Percentiles rank a stretch among this genome's conserved stretches.
Evolutionary conservation across 1,140 invertebrate species (phyloP).

Genomic region (Mylabris phalerata): DNA sequence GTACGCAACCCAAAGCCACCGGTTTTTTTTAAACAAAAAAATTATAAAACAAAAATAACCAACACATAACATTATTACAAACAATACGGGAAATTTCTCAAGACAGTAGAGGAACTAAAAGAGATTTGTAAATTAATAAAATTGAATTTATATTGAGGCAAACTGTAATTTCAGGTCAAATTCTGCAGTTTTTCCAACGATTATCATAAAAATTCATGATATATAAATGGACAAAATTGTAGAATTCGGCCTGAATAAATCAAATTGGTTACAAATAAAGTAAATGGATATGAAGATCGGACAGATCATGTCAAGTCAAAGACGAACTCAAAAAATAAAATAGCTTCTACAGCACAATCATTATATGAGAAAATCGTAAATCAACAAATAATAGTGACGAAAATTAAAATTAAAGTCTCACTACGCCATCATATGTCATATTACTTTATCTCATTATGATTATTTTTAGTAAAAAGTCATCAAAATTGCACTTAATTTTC

Average conservation of each 20-base stretch:
- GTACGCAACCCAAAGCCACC: conserved; percentile 34
- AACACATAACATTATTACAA: conserved; percentile 21
- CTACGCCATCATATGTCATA: conserved; percentile 38
- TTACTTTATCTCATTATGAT: background rate
- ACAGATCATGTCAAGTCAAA: conserved; percentile 32
- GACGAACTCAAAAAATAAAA: conserved; percentile 26
- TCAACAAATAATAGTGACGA: background rate
- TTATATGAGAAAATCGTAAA: conserved; percentile 29
- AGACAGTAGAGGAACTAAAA: conserved; percentile 28
- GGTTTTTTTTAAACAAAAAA: conserved; percentile 9
- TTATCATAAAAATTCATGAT: too few relatives aligned
- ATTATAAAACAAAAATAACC: conserved; percentile 16
- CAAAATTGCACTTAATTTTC: conserved; percentile 34
- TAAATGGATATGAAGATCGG: conserved; percentile 35
- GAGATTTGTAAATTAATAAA: background rate
- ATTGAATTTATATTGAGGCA: too few relatives aligned
- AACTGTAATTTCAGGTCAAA: background rate
- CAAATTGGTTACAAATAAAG: conserved; percentile 4
- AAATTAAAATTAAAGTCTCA: conserved; percentile 19
- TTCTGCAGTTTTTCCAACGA: background rate
- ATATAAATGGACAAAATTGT: background rate
- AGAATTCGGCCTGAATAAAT: conserved; percentile 5
- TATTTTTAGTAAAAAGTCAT: conserved; percentile 34
- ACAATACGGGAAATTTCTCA: conserved; percentile 27
- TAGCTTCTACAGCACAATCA: conserved; percentile 38